Evolutionary conservation across 2,113 vertebrate genomes (phyloP), one percentile per base, ranked within the genome.

Genomic region (Chloropsis cyanopogon): DNA sequence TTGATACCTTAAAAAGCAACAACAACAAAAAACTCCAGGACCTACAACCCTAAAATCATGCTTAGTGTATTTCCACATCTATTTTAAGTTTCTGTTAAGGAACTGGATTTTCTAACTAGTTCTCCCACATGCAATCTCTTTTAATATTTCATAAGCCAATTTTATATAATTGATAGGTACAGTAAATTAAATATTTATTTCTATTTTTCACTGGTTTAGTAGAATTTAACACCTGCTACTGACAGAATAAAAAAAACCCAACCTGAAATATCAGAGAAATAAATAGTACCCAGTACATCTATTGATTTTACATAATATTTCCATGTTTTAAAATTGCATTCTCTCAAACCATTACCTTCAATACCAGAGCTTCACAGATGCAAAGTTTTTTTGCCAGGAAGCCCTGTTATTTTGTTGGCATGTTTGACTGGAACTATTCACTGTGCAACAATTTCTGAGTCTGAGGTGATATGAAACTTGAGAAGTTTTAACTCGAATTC

Each of bases 151-250:
- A 96, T 92, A 71, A 95, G 82, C 64, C 68, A 92, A 90, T 95
- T 96, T 90, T 88, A 82, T 92, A 75, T 92, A 96, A 94, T 95
- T 94, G 92, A 96, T 94, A 93, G 79, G 82, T 75, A 93, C 15
- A 88, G 60, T 88, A 96, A 95, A 95, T 94, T 92, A 96, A 96
- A 96, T 96, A 96, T 96, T 95, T 93, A 93, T 88, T 96, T 86
- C 69, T 92, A 86, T 92, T 93, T 97, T 92, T 83, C 82, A 86
- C 88, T 68, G 35, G 29, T 84, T 94, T 90, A 78, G 60, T 84
- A n/a, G 57, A 94, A 94, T 96, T 93, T 92, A 95, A 94, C 94
- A 94, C 86, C 88, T 90, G 90, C 85, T 95, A 53, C 80, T 81
- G 84, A 71, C 44, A 75, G 64, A 92, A 93, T 61, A 16, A 86